Evolutionary conservation across 2,888 invertebrate species (phyloP).

Genomic region (Mycalesis mineus): DNA sequence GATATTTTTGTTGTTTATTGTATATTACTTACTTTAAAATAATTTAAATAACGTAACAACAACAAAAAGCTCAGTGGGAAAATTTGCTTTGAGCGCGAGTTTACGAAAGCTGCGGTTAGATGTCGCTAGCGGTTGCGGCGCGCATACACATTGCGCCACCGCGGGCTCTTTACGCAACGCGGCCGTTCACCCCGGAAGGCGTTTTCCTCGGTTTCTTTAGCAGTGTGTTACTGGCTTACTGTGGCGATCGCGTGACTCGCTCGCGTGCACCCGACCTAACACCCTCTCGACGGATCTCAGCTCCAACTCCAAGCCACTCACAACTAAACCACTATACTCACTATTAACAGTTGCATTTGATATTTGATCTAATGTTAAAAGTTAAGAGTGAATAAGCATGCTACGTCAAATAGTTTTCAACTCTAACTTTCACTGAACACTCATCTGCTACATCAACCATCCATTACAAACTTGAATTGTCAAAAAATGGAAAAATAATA

Average conservation of each 20-base stretch:
- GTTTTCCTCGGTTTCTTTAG: slow-evolving; percentile 76
- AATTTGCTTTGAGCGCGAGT: neutral
- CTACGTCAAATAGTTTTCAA: too few relatives aligned
- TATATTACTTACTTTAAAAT: too few relatives aligned
- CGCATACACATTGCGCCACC: slow-evolving; percentile 61
- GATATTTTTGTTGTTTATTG: too few relatives aligned
- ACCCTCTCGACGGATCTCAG: slow-evolving; percentile 40
- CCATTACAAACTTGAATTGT: too few relatives aligned
- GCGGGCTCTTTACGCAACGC: slow-evolving; percentile 68
- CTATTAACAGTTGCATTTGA: neutral
- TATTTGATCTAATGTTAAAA: too few relatives aligned
- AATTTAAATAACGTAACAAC: too few relatives aligned
- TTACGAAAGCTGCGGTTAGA: slow-evolving; percentile 39
- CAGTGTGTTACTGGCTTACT: slow-evolving; percentile 59
- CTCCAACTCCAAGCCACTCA: neutral
- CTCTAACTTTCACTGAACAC: too few relatives aligned
- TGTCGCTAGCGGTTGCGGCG: slow-evolving; percentile 46
- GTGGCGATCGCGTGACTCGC: slow-evolving; percentile 70
- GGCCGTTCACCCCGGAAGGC: slow-evolving; percentile 77
- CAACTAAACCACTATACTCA: neutral
- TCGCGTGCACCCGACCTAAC: slow-evolving; percentile 55
- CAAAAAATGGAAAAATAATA: too few relatives aligned
- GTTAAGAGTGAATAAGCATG: too few relatives aligned
- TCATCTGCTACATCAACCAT: too few relatives aligned
- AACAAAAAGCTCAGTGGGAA: neutral